Base-by-base conservation (phyloP, 2,888 invertebrate genomes). In the Ligdia adustata region DNA sequence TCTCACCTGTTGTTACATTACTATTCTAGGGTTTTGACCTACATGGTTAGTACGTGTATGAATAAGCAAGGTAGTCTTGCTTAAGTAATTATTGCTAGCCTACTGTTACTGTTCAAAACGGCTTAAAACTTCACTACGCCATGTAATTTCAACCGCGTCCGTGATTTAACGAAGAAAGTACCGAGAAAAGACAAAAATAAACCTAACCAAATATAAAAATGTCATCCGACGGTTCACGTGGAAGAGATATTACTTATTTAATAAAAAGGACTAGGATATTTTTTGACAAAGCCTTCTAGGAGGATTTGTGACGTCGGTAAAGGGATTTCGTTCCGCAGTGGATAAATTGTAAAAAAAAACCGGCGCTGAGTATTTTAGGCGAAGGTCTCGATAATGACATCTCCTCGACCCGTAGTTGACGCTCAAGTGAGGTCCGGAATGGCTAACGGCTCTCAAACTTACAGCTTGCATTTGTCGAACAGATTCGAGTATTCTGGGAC, bases 361-460 rank as follows among this genome's bases (percentile, higher is more conserved):
- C 61, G 55, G 59, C 55, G 62, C 54, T 51, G 63, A 66, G 64
- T 64, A 71, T 77, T 72, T 76, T 68, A 63, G 60, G 50, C 40
- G 64, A 60, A 67, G 70, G 68, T 69, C 69, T 69, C 66, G 68
- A 70, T 79, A 79, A 79, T 75, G 75, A 75, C 72, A 68, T 62
- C 68, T 59, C n/a, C 75, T 76, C 65, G 70, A 78, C 66, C 64
- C 69, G 60, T 60, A 63, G 59, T 55, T 52, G 61, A 48, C 40
- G 53, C 62, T 72, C 63, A 54, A 76, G 74, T 64, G 65, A 60
- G 59, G 55, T 55, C 54, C 38, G 47, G 42, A 50, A 39, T 44
- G 45, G 43, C 49, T 57, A 57, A 52, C 55, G 48, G 46, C 48
- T 45, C 45, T 52, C 35, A 52, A 55, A 56, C 59, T 56, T 59